These are phyloP conservation scores for Seriola rivoliana DNA, from an alignment of 2,113 vertebrate species.

Conservation along the genomic window DNA sequence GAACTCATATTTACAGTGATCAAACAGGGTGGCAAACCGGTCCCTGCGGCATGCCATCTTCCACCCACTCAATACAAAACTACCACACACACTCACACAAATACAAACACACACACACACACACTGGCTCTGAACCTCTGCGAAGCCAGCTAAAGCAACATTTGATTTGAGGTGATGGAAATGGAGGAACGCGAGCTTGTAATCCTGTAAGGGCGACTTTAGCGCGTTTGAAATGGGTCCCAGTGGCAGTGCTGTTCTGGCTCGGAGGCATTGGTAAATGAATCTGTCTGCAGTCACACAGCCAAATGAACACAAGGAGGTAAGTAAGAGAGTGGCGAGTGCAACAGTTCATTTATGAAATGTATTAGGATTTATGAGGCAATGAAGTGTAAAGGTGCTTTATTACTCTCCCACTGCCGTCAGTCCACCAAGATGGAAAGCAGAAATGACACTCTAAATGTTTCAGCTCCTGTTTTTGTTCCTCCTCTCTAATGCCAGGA, in stretches of 20 bases:
- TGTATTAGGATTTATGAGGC: conserved; percentile 83
- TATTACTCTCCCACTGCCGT: conserved; percentile 70
- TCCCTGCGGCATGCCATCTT: conserved; percentile 61
- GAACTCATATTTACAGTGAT: conserved; percentile 66
- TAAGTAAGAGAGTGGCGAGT: conserved; percentile 63
- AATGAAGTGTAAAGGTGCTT: conserved; percentile 77
- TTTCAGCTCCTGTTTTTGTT: conserved; percentile 60
- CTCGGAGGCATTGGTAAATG: conserved; percentile 67
- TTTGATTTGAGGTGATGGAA: conserved; percentile 71
- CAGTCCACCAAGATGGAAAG: conserved; percentile 65
- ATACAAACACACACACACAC: conserved; percentile 25
- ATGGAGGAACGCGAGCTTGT: conserved; percentile 51
- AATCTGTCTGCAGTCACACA: conserved; percentile 70
- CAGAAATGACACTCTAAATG: conserved; percentile 68
- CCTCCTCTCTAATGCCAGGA: conserved; percentile 54
- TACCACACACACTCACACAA: background rate
- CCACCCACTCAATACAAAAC: conserved; percentile 42
- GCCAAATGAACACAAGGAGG: conserved; percentile 69
- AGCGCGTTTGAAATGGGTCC: conserved; percentile 64
- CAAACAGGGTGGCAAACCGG: conserved; percentile 68
- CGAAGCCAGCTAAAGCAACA: conserved; percentile 55
- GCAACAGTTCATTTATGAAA: conserved; percentile 78
- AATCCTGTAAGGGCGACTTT: conserved; percentile 68
- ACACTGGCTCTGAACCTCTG: conserved; percentile 23
- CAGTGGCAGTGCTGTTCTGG: conserved; percentile 45